These are phyloP conservation scores for Drosophila murphyi DNA, from an alignment of 1,140 invertebrate species.

Conservation along the genomic window DNA sequence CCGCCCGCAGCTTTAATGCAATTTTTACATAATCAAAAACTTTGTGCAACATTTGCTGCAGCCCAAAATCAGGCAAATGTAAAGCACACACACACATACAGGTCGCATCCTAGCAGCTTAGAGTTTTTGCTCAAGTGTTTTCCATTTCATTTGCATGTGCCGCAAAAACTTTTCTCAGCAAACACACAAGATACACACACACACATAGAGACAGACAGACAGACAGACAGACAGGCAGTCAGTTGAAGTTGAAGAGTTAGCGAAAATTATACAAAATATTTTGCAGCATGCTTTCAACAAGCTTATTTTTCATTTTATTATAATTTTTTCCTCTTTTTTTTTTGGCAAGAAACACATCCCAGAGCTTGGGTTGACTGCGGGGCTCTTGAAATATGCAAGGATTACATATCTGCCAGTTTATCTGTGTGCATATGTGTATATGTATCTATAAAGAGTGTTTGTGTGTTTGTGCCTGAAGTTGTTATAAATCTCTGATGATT, in stretches of 20 bases:
- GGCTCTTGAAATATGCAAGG: constrained; percentile 50
- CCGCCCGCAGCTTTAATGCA: constrained; percentile 51
- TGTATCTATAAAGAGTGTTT: background rate
- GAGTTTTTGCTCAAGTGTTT: constrained; percentile 71
- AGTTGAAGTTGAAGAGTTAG: constrained; percentile 47
- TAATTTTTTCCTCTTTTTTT: constrained; percentile 12
- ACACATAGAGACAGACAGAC: constrained; percentile 2
- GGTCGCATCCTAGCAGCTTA: constrained; percentile 35
- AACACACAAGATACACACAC: constrained; percentile 28
- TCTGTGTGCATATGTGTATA: background rate
- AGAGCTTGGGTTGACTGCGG: constrained; percentile 26
- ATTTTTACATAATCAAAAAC: constrained; percentile 67
- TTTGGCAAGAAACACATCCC: constrained; percentile 35
- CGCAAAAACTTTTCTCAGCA: constrained; percentile 60
- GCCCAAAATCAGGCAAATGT: constrained; percentile 39
- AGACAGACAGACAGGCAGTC: constrained; percentile 26
- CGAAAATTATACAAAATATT: constrained; percentile 52
- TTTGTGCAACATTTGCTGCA: constrained; percentile 54
- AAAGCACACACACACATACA: constrained; percentile 18
- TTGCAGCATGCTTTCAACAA: constrained; percentile 65
- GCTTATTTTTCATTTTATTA: constrained; percentile 10
- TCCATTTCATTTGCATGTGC: constrained; percentile 76
- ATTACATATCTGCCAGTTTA: constrained; percentile 21
- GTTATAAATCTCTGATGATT: constrained; percentile 56
- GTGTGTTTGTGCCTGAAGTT: constrained; percentile 34